Base-by-base conservation (phyloP, 2,113 vertebrate species). In the Mungos mungo region DNA sequence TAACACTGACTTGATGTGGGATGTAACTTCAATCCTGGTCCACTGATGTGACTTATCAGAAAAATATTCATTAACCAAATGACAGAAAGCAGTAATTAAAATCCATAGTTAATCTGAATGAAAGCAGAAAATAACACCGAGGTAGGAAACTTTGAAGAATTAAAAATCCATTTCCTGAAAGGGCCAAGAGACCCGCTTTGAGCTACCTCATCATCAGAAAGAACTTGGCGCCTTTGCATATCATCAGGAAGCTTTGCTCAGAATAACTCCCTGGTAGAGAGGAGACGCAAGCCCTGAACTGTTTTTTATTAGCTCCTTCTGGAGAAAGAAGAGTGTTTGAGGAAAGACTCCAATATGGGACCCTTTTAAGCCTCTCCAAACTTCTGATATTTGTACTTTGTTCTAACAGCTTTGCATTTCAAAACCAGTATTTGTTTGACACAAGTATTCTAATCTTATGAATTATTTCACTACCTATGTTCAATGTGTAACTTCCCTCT, bases 51-150 rank as follows among this genome's bases (percentile, higher is more conserved):
- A 80, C 80, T 88, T 68, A 74, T 76, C 90, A 97, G 91, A 97
- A 97, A 96, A 88, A 52, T 93, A 96, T 93, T 65, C 66, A 83
- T 97, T 97, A 47, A 89, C 94, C 92, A 92, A 81, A 87, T 33
- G 76, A 33, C 87, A 77, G 27, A 66, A 95, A 97, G 47, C 11
- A 89, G 41, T 92, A 92, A 97, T 88, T 95, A 85, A 96, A 97
- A 97, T 90, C 86, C 72, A 89, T 77, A 97, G 82, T 85, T 96
- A 93, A 96, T 77, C 47, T 85, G 66, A 97, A 85, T 54, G 65
- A 90, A 97, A 88, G 47, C 38, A 65, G 54, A 82, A 89, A 98
- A 95, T 82, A 89, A 90, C 50, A 76, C 27, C 41, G 35, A 86
- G 12, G 2, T 14, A 25, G 31, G n/a, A 65, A 90, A 33, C 68